Conservation (phyloP, 1,140 invertebrate genomes). For the Sogatella furcifera region DNA sequence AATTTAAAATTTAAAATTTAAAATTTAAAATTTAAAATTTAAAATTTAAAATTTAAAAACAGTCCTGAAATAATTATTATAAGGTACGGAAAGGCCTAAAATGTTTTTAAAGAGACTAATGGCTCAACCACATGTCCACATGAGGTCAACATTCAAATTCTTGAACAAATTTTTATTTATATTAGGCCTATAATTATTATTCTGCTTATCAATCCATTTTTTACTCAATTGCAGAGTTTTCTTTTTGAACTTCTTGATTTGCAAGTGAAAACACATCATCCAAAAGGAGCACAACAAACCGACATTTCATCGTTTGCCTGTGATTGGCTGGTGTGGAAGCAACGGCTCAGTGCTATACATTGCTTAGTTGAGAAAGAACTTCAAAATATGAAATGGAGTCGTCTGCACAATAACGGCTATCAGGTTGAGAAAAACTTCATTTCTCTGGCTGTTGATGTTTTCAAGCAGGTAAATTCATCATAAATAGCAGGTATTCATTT, state of each 20-base stretch:
- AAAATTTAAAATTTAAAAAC: no score
- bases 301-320: neutral
- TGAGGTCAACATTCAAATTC: no score
- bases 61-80: no score
- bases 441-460: neutral
- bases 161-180: no score
- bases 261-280: constrained; percentile 7
- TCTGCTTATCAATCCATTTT: neutral
- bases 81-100: no score
- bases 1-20: no score
- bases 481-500: no score
- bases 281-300: neutral
- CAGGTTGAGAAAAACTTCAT: neutral
- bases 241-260: constrained; percentile 4
- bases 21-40: no score
- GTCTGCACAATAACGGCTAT: no score
- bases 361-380: neutral
- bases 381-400: no score
- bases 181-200: neutral
- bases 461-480: constrained; percentile 8
- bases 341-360: constrained; percentile 4
- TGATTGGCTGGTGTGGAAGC: constrained; percentile 6
- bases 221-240: neutral
- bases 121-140: no score
- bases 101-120: no score